Conservation (phyloP, 2,113 vertebrate genomes). For the Excalfactoria chinensis region DNA sequence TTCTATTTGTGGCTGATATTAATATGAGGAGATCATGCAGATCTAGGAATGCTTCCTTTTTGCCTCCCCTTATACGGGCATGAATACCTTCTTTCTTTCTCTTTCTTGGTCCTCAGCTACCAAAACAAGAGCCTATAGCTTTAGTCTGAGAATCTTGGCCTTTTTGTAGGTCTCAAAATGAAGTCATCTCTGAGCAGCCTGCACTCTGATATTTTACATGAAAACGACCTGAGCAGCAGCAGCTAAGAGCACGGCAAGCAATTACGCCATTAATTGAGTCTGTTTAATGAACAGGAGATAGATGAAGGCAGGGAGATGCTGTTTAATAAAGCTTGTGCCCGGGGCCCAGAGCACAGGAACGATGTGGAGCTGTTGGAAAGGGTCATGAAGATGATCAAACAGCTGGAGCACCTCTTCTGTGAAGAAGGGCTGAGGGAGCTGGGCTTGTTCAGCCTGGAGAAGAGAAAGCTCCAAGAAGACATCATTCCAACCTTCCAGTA, state of each 20-base stretch:
- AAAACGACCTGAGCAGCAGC: background rate
- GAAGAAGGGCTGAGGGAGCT: too few relatives aligned
- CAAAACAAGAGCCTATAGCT: background rate
- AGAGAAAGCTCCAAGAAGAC: too few relatives aligned
- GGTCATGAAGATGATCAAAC: too few relatives aligned
- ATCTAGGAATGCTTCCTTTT: background rate
- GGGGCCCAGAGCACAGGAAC: too few relatives aligned
- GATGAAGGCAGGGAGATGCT: background rate
- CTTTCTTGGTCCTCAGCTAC: background rate
- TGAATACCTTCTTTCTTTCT: background rate
- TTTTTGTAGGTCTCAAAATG: background rate
- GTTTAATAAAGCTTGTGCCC: background rate
- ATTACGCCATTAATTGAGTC: background rate
- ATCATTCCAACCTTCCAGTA: too few relatives aligned
- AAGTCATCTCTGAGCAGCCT: background rate
- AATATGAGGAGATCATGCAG: background rate
- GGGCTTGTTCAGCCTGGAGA: too few relatives aligned
- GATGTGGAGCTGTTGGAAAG: too few relatives aligned
- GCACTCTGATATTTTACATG: slow-evolving; percentile 11
- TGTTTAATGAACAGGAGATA: background rate
- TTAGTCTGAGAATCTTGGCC: background rate
- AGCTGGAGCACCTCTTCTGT: too few relatives aligned
- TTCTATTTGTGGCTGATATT: background rate
- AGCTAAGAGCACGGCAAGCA: background rate
- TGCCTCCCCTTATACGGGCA: background rate